Evolutionary conservation across 2,797 vertebrate genomes (phyloP).

Genomic region (Perodicticus potto): DNA sequence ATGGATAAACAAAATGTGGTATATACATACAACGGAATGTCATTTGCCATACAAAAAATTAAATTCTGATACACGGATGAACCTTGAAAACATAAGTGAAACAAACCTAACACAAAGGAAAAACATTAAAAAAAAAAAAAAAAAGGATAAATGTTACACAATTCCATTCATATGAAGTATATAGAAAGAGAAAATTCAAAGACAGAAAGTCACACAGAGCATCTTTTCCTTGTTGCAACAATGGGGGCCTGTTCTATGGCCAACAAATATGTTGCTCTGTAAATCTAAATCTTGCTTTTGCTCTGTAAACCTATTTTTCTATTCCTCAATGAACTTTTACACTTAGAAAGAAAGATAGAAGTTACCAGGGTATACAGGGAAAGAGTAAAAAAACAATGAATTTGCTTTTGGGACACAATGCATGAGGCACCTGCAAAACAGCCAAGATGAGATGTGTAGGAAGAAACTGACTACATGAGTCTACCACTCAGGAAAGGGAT

Average conservation of each 20-base stretch:
- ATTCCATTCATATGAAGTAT: conserved; percentile 8
- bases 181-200: conserved; percentile 27
- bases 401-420: conserved; percentile 14
- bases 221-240: too few species aligned
- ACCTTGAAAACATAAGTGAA: conserved; percentile 47
- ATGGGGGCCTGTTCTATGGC: too few species aligned
- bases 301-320: too few species aligned
- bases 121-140: too few species aligned
- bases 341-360: background rate
- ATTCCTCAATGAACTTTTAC: too few species aligned
- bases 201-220: background rate
- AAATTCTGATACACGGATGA: conserved; percentile 11
- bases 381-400: background rate
- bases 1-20: background rate
- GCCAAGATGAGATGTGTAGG: background rate
- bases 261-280: too few species aligned
- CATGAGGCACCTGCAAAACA: conserved; percentile 28
- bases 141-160: background rate
- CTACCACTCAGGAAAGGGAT: background rate
- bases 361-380: background rate
- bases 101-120: background rate
- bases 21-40: background rate
- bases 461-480: background rate
- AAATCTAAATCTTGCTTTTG: too few species aligned
- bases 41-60: conserved; percentile 8